These are phyloP conservation scores for Napeogenes sylphis DNA, from an alignment of 2,888 invertebrate genomes.

Conservation along the genomic window DNA sequence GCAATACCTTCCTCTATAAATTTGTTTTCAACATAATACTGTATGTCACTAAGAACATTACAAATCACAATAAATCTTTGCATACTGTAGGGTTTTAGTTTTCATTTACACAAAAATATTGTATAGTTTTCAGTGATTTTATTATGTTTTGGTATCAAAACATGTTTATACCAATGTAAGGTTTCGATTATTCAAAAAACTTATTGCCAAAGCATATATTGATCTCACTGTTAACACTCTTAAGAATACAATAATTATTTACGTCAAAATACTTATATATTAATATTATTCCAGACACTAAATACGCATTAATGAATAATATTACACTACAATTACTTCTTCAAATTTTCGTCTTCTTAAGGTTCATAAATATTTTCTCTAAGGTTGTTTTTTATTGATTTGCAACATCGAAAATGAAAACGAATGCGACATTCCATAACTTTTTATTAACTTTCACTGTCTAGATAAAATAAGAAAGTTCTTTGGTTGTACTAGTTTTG, in stretches of 20 bases:
- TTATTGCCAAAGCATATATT: too few species aligned
- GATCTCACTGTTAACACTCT: too few species aligned
- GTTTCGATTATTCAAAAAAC: too few species aligned
- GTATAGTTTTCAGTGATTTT: too few species aligned
- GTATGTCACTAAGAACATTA: slow-evolving; percentile 57
- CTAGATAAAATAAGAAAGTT: slow-evolving; percentile 32
- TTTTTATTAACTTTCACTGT: slow-evolving; percentile 7
- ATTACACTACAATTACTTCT: not conserved
- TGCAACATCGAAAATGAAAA: slow-evolving; percentile 19
- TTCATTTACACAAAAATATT: too few species aligned
- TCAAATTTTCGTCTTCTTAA: too few species aligned
- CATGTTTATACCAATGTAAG: too few species aligned
- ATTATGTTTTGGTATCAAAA: too few species aligned
- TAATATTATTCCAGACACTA: not conserved
- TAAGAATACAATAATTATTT: too few species aligned
- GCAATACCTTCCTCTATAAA: not conserved
- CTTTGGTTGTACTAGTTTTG: slow-evolving; percentile 44
- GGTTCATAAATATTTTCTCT: slow-evolving; percentile 6
- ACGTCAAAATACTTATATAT: not conserved
- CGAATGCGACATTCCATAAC: too few species aligned
- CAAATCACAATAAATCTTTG: slow-evolving; percentile 32
- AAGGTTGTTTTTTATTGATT: slow-evolving; percentile 6
- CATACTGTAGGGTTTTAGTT: not conserved
- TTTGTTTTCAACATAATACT: slow-evolving; percentile 54
- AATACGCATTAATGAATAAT: not conserved